Evolutionary conservation across 2,797 vertebrate species (phyloP).

Genomic region (Chrosomus eos): DNA sequence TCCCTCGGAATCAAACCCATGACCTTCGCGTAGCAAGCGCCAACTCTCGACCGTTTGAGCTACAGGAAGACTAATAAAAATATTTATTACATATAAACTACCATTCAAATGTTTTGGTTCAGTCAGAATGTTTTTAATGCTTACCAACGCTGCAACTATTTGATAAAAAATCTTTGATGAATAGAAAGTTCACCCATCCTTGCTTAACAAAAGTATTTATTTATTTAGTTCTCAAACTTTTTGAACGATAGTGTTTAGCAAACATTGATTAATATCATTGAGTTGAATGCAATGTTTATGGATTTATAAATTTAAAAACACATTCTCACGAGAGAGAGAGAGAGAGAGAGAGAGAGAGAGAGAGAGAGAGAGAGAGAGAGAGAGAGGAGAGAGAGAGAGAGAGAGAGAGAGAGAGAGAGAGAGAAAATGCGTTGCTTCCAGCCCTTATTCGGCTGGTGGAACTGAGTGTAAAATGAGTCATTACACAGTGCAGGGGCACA

Average conservation of each 20-base stretch:
- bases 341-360: neutral
- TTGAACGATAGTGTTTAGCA: neutral
- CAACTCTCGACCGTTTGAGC: no score
- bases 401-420: conserved; percentile 17
- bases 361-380: conserved; percentile 31
- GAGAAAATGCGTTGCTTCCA: conserved; percentile 48
- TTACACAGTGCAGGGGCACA: conserved; percentile 65
- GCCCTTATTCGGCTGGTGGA: conserved; percentile 39
- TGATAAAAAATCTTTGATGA: no score
- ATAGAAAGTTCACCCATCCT: no score
- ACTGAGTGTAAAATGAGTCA: conserved; percentile 57
- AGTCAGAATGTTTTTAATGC: no score
- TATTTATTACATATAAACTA: no score
- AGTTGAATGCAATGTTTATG: neutral
- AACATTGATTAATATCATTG: neutral
- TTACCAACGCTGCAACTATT: no score
- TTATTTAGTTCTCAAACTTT: neutral
- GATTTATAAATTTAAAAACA: conserved; percentile 17
- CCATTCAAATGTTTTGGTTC: no score
- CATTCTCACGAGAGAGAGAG: neutral
- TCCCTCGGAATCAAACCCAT: no score
- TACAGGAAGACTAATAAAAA: no score
- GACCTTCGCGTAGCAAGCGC: no score
- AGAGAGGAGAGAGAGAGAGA: conserved; percentile 27
- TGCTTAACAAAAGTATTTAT: no score